Evolutionary conservation across 2,113 vertebrate species (phyloP).

Genomic region (Lates calcarifer): DNA sequence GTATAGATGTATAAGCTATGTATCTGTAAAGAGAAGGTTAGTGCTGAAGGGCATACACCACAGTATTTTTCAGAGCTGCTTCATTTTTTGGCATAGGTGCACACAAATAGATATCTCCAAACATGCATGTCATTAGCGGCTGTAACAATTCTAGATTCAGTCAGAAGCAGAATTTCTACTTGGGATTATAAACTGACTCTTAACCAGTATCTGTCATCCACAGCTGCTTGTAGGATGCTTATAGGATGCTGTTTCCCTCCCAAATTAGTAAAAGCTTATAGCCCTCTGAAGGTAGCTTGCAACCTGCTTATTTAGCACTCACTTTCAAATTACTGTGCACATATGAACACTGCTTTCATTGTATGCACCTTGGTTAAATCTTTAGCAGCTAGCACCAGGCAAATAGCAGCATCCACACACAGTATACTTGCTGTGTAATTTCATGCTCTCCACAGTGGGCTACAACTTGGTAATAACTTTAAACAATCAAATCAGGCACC

Average conservation of each 20-base stretch:
- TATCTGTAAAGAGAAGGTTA: neutral
- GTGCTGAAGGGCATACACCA: neutral
- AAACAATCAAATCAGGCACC: constrained; percentile 18
- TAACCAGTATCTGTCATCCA: neutral
- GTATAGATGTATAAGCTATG: neutral
- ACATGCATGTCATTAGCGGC: neutral
- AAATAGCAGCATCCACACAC: neutral
- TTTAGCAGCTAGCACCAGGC: neutral
- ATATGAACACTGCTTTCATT: neutral
- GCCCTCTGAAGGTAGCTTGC: neutral
- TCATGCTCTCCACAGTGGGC: neutral
- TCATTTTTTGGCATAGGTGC: neutral
- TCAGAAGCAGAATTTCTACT: neutral
- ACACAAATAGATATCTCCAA: neutral
- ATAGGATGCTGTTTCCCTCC: neutral
- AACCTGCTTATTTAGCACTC: neutral
- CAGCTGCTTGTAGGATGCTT: neutral
- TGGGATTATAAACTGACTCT: neutral
- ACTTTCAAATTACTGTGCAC: neutral
- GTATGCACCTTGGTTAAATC: neutral
- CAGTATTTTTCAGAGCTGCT: neutral
- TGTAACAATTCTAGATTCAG: neutral
- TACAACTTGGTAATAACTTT: constrained; percentile 23
- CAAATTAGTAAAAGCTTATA: neutral
- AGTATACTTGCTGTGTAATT: neutral